phyloP scores from a whole-genome alignment of 1,140 invertebrate species.

The Thaumatotibia leucotreta region DNA sequence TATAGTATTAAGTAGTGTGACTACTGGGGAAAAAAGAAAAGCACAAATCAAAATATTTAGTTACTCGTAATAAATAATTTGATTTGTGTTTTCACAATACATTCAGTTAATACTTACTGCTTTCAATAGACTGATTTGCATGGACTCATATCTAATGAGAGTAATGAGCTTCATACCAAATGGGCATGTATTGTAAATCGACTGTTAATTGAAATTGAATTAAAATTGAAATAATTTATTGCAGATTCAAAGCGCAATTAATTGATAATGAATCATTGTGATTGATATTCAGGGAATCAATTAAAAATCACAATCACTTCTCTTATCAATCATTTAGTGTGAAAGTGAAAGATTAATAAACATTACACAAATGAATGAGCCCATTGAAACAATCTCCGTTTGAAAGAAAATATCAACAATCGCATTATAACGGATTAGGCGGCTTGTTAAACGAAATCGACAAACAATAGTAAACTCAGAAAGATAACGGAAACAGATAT shows the following conservation, averaged over 20 bases:
- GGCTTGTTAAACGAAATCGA: slow-evolving; percentile 30
- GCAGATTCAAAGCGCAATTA: not conserved
- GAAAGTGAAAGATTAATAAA: slow-evolving; percentile 47
- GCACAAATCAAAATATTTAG: too few relatives aligned
- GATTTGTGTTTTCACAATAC: too few relatives aligned
- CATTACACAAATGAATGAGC: slow-evolving; percentile 40
- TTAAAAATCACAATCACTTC: not conserved
- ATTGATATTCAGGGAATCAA: not conserved
- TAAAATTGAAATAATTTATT: too few relatives aligned
- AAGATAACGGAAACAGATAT: slow-evolving; percentile 27
- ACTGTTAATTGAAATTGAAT: too few relatives aligned
- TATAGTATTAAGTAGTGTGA: too few relatives aligned
- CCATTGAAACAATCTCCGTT: slow-evolving; percentile 27
- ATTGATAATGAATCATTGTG: not conserved
- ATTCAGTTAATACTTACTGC: too few relatives aligned
- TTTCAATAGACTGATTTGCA: too few relatives aligned
- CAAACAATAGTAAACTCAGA: slow-evolving; percentile 34
- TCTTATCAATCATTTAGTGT: slow-evolving; percentile 25
- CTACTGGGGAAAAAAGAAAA: too few relatives aligned
- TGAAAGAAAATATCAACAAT: slow-evolving; percentile 25
- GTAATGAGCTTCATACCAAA: too few relatives aligned
- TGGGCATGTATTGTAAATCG: too few relatives aligned
- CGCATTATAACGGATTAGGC: slow-evolving; percentile 26
- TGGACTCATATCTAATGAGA: too few relatives aligned
- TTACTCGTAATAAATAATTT: too few relatives aligned